Base-by-base conservation (phyloP, 37 sponge, comb jelly and placozoan genomes). In the Sycon ciliatum region DNA sequence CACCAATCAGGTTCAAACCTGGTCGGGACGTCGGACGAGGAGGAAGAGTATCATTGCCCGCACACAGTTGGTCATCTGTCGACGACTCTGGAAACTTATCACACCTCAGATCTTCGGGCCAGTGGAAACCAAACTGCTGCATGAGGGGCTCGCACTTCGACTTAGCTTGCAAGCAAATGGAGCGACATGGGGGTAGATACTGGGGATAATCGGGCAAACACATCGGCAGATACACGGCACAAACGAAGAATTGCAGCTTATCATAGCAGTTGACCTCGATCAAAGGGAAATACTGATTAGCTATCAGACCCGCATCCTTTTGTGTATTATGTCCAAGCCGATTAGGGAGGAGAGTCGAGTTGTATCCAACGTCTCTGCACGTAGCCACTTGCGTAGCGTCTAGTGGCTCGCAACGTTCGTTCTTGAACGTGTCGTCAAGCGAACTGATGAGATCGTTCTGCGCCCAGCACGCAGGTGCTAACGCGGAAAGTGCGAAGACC, bases 161-260 rank as follows among this genome's bases (percentile, higher is more conserved):
- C 9, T 24, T 11, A 23, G 16, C 63, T 22, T 24, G 11, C 63
- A 30, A 9, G 26, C 63, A 60, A 11, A 60, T 60, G 9, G 7
- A 7, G 7, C 63, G 11, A 18, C 63, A 60, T 24, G 63, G 63
- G 22, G 11, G 63, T 24, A 60, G n/a, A n/a, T n/a, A n/a, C n/a
- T n/a, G n/a, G n/a, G n/a, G n/a, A n/a, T n/a, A n/a, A n/a, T n/a
- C n/a, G 27, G 27, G 31, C 9, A 60, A 9, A 55, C 77, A 76
- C 32, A 66, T 42, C 2, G 77, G 77, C 42, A 76, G 56, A 36
- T 67, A 76, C 36, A 68, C 66, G 66, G 67, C 67, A 68, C 77
- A 76, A 16, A 76, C 32, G 26, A 76, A 67, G 77, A 76, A 68
- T 1, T n/a, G 67, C 3, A 76, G 77, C 3, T 36, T 5, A 38